Percentiles rank a stretch among this genome's conserved stretches.
Evolutionary conservation across 2,888 invertebrate species (phyloP).

Genomic region (Dicranocentrus wangi): DNA sequence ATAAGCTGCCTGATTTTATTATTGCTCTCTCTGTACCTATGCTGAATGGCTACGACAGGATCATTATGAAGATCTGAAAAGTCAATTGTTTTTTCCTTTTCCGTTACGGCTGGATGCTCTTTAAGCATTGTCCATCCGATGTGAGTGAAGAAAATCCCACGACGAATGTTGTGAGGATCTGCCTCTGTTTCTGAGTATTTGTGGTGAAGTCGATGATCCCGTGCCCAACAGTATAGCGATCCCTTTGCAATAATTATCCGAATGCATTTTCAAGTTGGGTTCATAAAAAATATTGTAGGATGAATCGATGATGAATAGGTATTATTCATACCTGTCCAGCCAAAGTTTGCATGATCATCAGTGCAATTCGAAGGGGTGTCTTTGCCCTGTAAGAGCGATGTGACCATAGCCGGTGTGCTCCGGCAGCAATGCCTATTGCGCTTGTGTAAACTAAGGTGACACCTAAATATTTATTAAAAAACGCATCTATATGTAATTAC

Average conservation of each 20-base stretch:
- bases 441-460: conserved; percentile 27
- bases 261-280: not conserved
- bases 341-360: conserved; percentile 40
- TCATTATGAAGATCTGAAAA: conserved; percentile 87
- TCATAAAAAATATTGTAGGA: not conserved
- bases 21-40: too few species aligned
- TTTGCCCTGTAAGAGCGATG: conserved; percentile 39
- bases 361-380: conserved; percentile 8
- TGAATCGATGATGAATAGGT: not conserved
- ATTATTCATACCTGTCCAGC: conserved; percentile 11
- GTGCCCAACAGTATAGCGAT: conserved; percentile 74
- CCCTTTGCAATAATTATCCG: not conserved
- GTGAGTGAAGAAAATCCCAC: conserved; percentile 97
- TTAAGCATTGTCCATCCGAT: conserved; percentile 93
- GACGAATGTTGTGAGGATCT: conserved; percentile 91
- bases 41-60: conserved; percentile 88
- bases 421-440: conserved; percentile 41
- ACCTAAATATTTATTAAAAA: conserved; percentile 22
- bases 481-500: too few species aligned
- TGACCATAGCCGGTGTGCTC: conserved; percentile 39
- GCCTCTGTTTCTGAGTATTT: conserved; percentile 95
- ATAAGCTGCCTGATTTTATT: too few species aligned
- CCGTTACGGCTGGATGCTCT: conserved; percentile 92
- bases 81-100: conserved; percentile 89
- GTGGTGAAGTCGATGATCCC: conserved; percentile 89